Conservation (phyloP, 2,888 invertebrate species). For the Phortica magna region DNA sequence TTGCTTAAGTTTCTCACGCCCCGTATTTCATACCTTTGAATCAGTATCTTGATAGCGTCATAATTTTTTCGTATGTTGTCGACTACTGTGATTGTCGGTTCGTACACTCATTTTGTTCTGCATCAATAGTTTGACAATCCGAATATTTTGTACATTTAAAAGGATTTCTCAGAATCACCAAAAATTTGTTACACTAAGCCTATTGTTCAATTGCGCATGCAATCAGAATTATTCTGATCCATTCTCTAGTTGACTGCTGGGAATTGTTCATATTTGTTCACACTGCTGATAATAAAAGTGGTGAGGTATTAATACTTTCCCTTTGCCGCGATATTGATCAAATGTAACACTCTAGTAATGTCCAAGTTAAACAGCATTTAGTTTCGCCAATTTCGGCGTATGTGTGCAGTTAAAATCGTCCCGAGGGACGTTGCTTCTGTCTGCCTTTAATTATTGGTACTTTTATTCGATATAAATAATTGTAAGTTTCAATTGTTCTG, state of each 20-base stretch:
- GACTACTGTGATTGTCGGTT: conserved; percentile 58
- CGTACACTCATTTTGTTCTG: conserved; percentile 64
- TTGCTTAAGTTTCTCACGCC: conserved; percentile 54
- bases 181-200: conserved; percentile 63
- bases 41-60: conserved; percentile 27
- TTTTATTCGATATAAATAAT: background rate
- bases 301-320: background rate
- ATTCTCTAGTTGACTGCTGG: conserved; percentile 40
- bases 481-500: conserved; percentile 2
- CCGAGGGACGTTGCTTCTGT: background rate
- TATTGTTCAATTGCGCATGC: conserved; percentile 69
- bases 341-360: conserved; percentile 71
- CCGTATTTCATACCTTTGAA: conserved; percentile 20
- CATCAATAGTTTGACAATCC: conserved; percentile 58
- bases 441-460: background rate
- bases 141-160: background rate
- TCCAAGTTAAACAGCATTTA: conserved; percentile 72
- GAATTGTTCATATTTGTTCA: conserved; percentile 40
- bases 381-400: conserved; percentile 64
- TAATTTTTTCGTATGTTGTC: background rate
- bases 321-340: conserved; percentile 61
- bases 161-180: background rate
- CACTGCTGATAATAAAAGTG: background rate
- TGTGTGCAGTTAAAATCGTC: background rate
- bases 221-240: conserved; percentile 22